Conservation (phyloP, 1,140 invertebrate species). For the Agrilus planipennis region DNA sequence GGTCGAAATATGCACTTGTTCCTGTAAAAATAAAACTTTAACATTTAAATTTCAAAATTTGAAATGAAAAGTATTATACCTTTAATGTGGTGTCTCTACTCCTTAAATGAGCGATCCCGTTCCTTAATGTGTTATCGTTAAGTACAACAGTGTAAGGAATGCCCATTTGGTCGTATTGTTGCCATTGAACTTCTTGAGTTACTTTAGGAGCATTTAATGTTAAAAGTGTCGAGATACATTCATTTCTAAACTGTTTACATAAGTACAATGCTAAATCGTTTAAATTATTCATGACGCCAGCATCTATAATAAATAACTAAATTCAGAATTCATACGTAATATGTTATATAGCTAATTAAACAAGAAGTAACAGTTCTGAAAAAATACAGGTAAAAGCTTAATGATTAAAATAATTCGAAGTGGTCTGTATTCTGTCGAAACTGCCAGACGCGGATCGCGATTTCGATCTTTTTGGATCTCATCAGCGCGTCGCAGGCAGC, state of each 20-base stretch:
- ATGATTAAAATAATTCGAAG: too few species aligned
- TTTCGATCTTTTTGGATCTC: too few species aligned
- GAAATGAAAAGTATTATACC: conserved; percentile 25
- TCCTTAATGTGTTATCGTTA: conserved; percentile 49
- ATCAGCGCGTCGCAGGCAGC: too few species aligned
- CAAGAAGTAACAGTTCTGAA: too few species aligned
- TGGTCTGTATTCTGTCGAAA: too few species aligned
- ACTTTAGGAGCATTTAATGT: conserved; percentile 19
- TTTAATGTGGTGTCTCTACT: conserved; percentile 61
- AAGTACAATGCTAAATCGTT: conserved; percentile 40
- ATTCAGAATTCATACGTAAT: background rate
- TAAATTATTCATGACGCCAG: conserved; percentile 30
- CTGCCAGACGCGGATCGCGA: too few species aligned
- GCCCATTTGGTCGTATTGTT: conserved; percentile 38
- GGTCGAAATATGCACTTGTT: conserved; percentile 40
- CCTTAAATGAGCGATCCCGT: conserved; percentile 57
- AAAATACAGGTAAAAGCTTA: too few species aligned
- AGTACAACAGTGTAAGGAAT: conserved; percentile 58
- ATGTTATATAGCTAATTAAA: too few species aligned
- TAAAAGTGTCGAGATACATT: conserved; percentile 36
- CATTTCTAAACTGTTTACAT: conserved; percentile 36
- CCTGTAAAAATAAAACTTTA: conserved; percentile 25
- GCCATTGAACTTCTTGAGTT: conserved; percentile 21
- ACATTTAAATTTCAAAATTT: conserved; percentile 3
- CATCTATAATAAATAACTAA: conserved; percentile 11